Evolutionary conservation across 2,888 invertebrate genomes (phyloP).

Genomic region (Hyalella azteca): DNA sequence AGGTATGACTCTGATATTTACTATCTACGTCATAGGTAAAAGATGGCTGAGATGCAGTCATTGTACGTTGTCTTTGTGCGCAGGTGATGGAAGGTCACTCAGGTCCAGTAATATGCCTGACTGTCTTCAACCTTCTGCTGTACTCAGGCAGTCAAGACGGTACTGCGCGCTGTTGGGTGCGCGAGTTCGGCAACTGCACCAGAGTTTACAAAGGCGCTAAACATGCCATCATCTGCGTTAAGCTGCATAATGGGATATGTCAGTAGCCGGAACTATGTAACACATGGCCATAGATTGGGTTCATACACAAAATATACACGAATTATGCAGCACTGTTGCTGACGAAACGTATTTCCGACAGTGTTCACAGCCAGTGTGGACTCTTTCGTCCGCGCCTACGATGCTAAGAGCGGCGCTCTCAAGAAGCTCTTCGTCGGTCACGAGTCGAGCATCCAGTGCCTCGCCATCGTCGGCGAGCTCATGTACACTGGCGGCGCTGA

Average conservation of each 20-base stretch:
- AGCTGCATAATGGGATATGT: conserved; percentile 65
- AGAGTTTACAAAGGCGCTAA: conserved; percentile 65
- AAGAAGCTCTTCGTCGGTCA: conserved; percentile 62
- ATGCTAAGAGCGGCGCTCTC: conserved; percentile 64
- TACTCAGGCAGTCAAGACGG: conserved; percentile 66
- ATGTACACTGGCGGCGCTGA: conserved; percentile 65
- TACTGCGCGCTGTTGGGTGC: conserved; percentile 66
- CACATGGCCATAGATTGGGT: too few relatives aligned
- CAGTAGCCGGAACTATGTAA: too few relatives aligned
- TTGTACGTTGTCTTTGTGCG: too few relatives aligned
- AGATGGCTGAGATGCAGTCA: too few relatives aligned
- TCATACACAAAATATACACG: too few relatives aligned
- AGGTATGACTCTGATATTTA: too few relatives aligned
- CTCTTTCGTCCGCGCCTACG: conserved; percentile 63
- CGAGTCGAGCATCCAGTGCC: conserved; percentile 62
- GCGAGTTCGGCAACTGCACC: conserved; percentile 67
- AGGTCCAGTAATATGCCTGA: conserved; percentile 53
- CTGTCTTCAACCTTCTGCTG: conserved; percentile 65
- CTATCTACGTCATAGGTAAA: too few relatives aligned
- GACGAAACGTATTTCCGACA: too few relatives aligned
- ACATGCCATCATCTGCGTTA: conserved; percentile 65
- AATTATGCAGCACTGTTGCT: too few relatives aligned
- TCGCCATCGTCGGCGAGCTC: conserved; percentile 63
- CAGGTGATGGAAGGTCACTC: conserved; percentile 57
- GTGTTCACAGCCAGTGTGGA: conserved; percentile 66